Evolutionary conservation across 2,888 invertebrate species (phyloP).

Genomic region (Agonum fuliginosum): DNA sequence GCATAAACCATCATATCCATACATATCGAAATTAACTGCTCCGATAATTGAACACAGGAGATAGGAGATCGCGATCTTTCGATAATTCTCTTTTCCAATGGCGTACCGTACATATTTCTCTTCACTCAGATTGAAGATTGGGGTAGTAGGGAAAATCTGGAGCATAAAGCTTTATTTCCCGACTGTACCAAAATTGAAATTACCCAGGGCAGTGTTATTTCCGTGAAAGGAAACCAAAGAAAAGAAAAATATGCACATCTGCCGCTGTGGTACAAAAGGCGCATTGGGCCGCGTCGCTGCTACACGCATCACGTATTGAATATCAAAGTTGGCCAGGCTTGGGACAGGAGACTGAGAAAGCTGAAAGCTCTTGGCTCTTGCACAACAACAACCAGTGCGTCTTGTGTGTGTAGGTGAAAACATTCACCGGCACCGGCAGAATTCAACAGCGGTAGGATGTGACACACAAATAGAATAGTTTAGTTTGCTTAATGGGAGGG

Average conservation of each 20-base stretch:
- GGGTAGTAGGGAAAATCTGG: background rate
- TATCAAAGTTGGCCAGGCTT: constrained; percentile 35
- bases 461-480: constrained; percentile 13
- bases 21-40: constrained; percentile 51
- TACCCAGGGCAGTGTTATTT: constrained; percentile 43
- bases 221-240: constrained; percentile 47
- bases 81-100: constrained; percentile 3
- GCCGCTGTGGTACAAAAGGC: constrained; percentile 33
- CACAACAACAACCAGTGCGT: constrained; percentile 11
- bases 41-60: constrained; percentile 46
- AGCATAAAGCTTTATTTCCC: constrained; percentile 24
- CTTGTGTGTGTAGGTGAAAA: constrained; percentile 30
- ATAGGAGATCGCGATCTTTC: background rate
- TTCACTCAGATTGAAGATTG: background rate
- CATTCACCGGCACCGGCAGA: constrained; percentile 15
- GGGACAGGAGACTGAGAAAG: constrained; percentile 15
- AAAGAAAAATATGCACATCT: constrained; percentile 59
- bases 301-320: constrained; percentile 37
- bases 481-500: background rate
- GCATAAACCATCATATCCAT: constrained; percentile 44
- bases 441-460: constrained; percentile 21
- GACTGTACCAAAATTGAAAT: constrained; percentile 22
- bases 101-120: background rate
- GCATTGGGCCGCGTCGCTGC: constrained; percentile 23
- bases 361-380: background rate